Evolutionary conservation across 2,113 vertebrate genomes (phyloP).

Genomic region (Trachemys scripta): DNA sequence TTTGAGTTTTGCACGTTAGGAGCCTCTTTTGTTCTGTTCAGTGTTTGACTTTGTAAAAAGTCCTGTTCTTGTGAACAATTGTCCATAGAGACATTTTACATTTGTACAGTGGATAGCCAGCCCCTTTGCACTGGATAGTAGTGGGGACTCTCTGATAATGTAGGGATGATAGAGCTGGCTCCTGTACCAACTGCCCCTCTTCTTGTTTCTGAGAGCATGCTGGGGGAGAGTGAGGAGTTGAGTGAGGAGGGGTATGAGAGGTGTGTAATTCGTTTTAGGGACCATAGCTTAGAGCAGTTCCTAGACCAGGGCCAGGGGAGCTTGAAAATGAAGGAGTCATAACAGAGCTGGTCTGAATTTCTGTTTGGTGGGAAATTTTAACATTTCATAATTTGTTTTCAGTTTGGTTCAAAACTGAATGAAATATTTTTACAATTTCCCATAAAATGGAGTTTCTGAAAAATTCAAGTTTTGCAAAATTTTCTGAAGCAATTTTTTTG

Average conservation of each 20-base stretch:
- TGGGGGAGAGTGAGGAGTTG: background rate
- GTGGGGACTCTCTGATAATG: too few relatives aligned
- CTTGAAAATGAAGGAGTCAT: background rate
- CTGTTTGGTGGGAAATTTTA: background rate
- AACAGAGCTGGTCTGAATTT: background rate
- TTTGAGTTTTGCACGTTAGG: background rate
- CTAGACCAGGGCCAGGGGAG: background rate
- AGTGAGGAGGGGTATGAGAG: background rate
- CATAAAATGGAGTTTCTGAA: background rate
- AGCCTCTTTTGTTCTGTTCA: constrained; percentile 7
- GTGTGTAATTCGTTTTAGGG: background rate
- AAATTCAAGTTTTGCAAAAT: background rate
- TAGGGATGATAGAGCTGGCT: background rate
- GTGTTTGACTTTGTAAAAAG: background rate
- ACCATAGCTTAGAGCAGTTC: background rate
- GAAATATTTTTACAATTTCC: background rate
- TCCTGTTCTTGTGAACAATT: constrained; percentile 6
- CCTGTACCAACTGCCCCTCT: background rate
- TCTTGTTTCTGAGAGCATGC: background rate
- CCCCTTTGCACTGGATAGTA: background rate
- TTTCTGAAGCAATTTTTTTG: background rate
- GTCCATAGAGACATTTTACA: background rate
- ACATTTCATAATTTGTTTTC: background rate
- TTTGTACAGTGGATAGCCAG: background rate
- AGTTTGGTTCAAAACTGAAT: background rate